Base-by-base conservation (phyloP, 92 coral and sea anemone genomes). In the Diadumene lineata region DNA sequence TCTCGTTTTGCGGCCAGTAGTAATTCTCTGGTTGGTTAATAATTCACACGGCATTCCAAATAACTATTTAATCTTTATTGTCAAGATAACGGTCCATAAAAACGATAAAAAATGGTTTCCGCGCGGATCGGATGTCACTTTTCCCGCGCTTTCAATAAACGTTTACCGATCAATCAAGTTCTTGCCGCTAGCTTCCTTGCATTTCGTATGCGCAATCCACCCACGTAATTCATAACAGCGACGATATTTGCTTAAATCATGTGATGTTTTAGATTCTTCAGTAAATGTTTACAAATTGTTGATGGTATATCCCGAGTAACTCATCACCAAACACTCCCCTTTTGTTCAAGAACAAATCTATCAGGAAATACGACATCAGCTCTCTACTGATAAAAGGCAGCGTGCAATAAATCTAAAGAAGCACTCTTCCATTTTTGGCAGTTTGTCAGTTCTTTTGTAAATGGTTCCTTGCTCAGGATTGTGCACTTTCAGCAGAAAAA, bases 401-500 rank as follows among this genome's bases (percentile, higher is more conserved):
- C 55, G 29, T 24, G 69, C 33, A 68, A 48, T 38, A 68, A 68
- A 70, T 11, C 50, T 70, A 57, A 72, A 22, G 34, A 38, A 56
- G 21, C 7, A 27, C 68, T 29, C 65, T 62, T 30, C 11, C 3
- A 31, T 18, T 56, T 56, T 72, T 72, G 77, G 77, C 77, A 72
- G n/a, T 72, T 56, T 72, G 66, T 32, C 77, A 72, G 56, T 56
- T 56, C 50, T 56, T 28, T 26, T 62, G 68, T 62, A 32, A 10
- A 43, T 38, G 48, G 62, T 72, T 56, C 18, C 56, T 66, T 55
- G 22, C 51, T 62, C 30, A 50, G 63, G 55, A 68, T 31, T 28
- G 24, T 72, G 77, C 77, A 72, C 55, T 18, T 28, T 56, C 66
- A 72, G 77, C 77, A 72, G 21, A 62, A 60, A 29, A 38, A 38